Percentiles rank a stretch among this genome's conserved stretches.
These are phyloP conservation scores for Oncorhynchus tshawytscha DNA, from an alignment of 2,113 vertebrate species.

Conservation along the genomic window DNA sequence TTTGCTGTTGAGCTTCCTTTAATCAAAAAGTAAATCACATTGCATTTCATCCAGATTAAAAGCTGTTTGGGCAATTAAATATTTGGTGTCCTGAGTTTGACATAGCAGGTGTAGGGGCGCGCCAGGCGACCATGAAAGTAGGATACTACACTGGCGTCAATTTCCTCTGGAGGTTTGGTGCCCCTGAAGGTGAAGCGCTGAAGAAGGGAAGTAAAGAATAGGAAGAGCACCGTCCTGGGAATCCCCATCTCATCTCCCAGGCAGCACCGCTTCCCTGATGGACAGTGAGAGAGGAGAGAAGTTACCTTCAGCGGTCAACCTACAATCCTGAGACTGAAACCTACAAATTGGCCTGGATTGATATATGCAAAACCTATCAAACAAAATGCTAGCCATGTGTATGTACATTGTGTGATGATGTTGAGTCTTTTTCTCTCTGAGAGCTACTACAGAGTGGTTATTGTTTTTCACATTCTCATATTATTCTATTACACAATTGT, in stretches of 20 bases:
- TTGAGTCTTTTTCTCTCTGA: no score
- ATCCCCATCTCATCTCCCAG: slow-evolving; percentile 43
- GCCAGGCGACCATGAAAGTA: slow-evolving; percentile 39
- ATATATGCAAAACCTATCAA: neutral
- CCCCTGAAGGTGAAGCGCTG: slow-evolving; percentile 48
- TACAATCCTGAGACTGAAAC: neutral
- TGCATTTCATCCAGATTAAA: no score
- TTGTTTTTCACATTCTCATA: neutral
- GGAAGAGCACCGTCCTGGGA: slow-evolving; percentile 37
- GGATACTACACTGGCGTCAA: slow-evolving; percentile 19
- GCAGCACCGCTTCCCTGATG: slow-evolving; percentile 42
- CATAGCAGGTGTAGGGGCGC: slow-evolving; percentile 31
- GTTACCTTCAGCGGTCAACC: no score
- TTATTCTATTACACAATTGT: no score
- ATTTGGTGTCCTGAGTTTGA: slow-evolving; percentile 16
- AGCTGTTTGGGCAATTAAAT: no score
- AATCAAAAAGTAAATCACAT: no score
- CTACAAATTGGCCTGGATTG: no score
- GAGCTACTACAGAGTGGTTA: no score
- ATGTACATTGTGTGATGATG: no score
- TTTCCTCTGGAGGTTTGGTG: slow-evolving; percentile 27
- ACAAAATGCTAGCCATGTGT: neutral
- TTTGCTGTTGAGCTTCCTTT: no score
- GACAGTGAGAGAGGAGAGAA: neutral
- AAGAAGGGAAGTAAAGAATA: slow-evolving; percentile 42